phyloP scores from a whole-genome alignment of 2,797 vertebrate genomes.

The Mus minutoides region DNA sequence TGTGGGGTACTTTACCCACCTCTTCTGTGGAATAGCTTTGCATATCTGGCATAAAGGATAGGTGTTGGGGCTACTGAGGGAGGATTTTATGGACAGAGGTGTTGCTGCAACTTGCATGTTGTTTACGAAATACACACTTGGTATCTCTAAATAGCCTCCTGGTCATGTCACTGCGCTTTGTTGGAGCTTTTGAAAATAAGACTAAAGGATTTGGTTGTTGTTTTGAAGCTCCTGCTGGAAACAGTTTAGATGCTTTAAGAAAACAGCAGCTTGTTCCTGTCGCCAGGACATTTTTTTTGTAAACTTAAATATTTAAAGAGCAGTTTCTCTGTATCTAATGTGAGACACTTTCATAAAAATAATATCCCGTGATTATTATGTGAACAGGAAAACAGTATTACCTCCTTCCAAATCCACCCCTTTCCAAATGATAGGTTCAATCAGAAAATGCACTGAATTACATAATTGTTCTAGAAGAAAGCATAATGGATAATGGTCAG shows the following conservation, averaged over 20 bases:
- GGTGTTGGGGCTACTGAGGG: neutral
- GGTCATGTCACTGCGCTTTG: constrained; percentile 31
- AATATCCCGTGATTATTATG: neutral
- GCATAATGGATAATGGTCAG: constrained; percentile 17
- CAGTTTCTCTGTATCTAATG: constrained; percentile 14
- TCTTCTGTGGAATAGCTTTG: constrained; percentile 11
- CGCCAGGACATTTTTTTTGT: constrained; percentile 46
- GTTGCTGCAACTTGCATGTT: constrained; percentile 62
- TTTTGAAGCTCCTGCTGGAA: constrained; percentile 32
- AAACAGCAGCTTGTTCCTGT: constrained; percentile 9
- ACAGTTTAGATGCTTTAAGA: constrained; percentile 31
- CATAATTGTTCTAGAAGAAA: constrained; percentile 60
- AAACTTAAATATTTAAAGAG: constrained; percentile 66
- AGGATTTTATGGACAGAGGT: constrained; percentile 57
- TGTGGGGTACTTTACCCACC: neutral
- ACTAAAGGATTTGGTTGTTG: neutral
- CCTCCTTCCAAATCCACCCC: neutral
- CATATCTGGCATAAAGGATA: neutral
- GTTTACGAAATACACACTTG: constrained; percentile 64
- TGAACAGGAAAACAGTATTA: constrained; percentile 37
- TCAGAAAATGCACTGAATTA: constrained; percentile 63
- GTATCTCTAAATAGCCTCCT: constrained; percentile 61
- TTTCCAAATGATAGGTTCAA: constrained; percentile 49
- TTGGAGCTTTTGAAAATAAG: constrained; percentile 48
- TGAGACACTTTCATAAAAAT: constrained; percentile 22